Conservation (phyloP, 2,113 vertebrate species). For the Hystrix cristata region DNA sequence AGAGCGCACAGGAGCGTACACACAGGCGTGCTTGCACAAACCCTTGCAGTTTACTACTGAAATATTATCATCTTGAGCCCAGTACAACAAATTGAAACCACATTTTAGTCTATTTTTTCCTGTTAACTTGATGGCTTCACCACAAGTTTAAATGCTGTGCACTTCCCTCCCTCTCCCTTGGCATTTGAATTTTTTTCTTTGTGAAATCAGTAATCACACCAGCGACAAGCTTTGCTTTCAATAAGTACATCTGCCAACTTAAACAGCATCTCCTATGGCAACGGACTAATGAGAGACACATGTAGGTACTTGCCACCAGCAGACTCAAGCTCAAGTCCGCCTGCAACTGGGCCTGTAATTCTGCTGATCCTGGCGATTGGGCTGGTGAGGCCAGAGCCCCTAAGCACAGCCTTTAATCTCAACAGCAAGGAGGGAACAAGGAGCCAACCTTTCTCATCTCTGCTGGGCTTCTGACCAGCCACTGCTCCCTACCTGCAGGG, state of each 20-base stretch:
- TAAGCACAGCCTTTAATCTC: background rate
- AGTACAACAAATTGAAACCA: slow-evolving; percentile 85
- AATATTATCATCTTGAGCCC: slow-evolving; percentile 79
- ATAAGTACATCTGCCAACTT: slow-evolving; percentile 92
- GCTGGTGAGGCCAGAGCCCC: background rate
- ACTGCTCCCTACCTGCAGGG: background rate
- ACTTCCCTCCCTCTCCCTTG: slow-evolving; percentile 74
- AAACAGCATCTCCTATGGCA: slow-evolving; percentile 91
- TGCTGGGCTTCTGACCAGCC: background rate
- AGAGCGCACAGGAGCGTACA: background rate
- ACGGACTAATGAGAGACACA: slow-evolving; percentile 92
- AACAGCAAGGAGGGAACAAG: background rate
- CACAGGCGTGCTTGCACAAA: background rate
- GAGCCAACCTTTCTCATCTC: background rate
- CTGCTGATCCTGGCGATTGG: background rate
- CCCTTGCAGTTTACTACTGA: slow-evolving; percentile 71
- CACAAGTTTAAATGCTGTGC: slow-evolving; percentile 81
- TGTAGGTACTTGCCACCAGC: slow-evolving; percentile 88
- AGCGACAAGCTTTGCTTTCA: slow-evolving; percentile 90
- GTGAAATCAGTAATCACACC: slow-evolving; percentile 89
- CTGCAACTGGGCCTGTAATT: slow-evolving; percentile 83
- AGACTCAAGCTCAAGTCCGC: slow-evolving; percentile 75
- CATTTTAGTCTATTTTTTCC: slow-evolving; percentile 83
- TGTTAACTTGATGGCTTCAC: slow-evolving; percentile 82
- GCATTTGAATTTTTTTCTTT: slow-evolving; percentile 71